Evolutionary conservation across 2,797 vertebrate species (phyloP), one percentile per base, ranked within the genome.

Genomic region (Rhinichthys osculus): DNA sequence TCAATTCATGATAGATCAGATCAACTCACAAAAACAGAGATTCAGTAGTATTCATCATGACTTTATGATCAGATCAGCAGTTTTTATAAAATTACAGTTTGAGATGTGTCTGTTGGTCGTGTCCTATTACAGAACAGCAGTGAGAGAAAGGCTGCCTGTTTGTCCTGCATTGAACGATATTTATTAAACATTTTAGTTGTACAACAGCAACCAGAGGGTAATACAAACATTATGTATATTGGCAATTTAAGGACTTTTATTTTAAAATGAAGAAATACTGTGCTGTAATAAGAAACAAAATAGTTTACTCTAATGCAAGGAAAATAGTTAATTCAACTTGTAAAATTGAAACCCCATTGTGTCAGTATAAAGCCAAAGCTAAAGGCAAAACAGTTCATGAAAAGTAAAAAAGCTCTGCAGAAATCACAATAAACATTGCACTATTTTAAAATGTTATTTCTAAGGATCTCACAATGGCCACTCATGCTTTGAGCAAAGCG

Each of bases 371-470:
- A 40, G 21, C 9, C 62, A 77, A 40, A 52, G 30, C 52, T 21
- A 16, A 30, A 14, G 38, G 71, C 42, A 30, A 74, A 78, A 30
- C 47, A 19, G 74, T 38, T 84, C 3, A 21, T 59, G 11, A 69
- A 84, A 67, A 38, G 47, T 11, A 47, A 64, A 64, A 38, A 23
- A 19, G 4, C 33, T 67, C 33, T n/a, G 33, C 16, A 57, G 35
- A 50, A 70, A 71, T 78, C 50, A 21, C 66, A 70, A 71, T 78
- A 71, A 66, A 85, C 44, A 62, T n/a, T n/a, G 27, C 50, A 57
- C 33, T 9, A 17, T 17, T 78, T 69, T 57, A 5, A 44, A 66
- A 42, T 66, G 21, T 30, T 23, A 35, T 78, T 67, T 40, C 33
- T 40, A 21, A 13, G 35, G 17, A 27, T 27, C 27, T 59, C 17